Conservation (phyloP, 2,888 invertebrate species). For the Pomacea canaliculata region DNA sequence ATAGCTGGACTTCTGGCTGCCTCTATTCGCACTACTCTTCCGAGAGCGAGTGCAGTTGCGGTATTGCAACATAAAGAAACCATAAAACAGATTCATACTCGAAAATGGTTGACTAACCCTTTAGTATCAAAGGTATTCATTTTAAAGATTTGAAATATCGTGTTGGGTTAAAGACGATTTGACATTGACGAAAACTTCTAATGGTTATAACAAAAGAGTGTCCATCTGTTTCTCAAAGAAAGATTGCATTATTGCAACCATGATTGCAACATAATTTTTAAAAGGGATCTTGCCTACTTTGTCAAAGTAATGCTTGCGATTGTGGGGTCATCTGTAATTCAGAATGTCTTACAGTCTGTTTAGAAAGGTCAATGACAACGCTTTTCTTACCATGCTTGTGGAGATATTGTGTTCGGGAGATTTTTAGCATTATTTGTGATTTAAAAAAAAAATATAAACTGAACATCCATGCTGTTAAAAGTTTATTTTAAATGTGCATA, state of each 20-base stretch:
- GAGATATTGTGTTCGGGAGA: too few relatives aligned
- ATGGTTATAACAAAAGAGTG: neutral
- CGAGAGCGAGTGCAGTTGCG: conserved; percentile 29
- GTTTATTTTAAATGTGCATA: too few relatives aligned
- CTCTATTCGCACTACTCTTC: conserved; percentile 32
- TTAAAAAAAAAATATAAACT: too few relatives aligned
- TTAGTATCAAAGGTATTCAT: conserved; percentile 13
- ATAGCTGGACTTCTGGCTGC: conserved; percentile 28
- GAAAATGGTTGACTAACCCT: conserved; percentile 1
- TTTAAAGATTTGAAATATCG: neutral
- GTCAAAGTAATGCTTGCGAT: neutral
- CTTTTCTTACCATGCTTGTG: too few relatives aligned
- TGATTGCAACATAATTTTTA: too few relatives aligned
- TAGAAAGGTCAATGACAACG: too few relatives aligned
- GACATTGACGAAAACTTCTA: conserved; percentile 19
- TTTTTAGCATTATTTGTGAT: too few relatives aligned
- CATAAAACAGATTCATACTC: conserved; percentile 20
- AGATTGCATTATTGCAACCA: neutral
- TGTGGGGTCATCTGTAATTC: neutral
- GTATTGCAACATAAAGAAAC: conserved; percentile 27
- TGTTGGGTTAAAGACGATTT: neutral
- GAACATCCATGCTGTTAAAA: too few relatives aligned
- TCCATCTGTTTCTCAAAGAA: neutral
- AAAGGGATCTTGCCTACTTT: too few relatives aligned
- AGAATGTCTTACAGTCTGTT: too few relatives aligned